A percentile compares a stretch with the other conserved stretches of the same genome.
phyloP scores from a whole-genome alignment of 2,797 vertebrate genomes.

The Tenualosa ilisha region DNA sequence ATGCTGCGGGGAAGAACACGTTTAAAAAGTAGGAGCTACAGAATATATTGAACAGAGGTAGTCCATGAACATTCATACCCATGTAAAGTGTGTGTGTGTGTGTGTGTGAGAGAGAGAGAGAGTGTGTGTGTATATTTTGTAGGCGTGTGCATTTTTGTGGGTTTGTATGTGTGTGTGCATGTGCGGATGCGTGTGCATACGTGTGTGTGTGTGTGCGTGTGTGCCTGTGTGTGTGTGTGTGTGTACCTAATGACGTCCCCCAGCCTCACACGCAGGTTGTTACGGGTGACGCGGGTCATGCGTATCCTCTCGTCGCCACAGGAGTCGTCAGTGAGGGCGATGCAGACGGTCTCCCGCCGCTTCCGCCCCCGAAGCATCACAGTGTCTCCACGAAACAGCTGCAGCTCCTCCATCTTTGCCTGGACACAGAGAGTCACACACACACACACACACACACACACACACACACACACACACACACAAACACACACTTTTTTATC shows the following conservation, averaged over 20 bases:
- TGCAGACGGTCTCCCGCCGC: conserved; percentile 95
- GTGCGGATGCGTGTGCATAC: neutral
- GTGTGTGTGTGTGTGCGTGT: neutral
- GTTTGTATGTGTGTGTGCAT: neutral
- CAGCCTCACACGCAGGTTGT: conserved; percentile 94
- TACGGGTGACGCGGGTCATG: conserved; percentile 98
- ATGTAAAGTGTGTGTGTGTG: conserved; percentile 43
- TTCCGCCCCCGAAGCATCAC: conserved; percentile 98
- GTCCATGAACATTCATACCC: no score
- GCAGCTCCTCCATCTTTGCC: conserved; percentile 98
- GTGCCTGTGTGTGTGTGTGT: conserved; percentile 59
- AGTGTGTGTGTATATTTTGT: no score
- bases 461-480: neutral
- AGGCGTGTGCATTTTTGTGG: neutral
- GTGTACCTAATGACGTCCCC: conserved; percentile 95
- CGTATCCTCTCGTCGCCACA: conserved; percentile 99
- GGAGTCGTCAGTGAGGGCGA: conserved; percentile 95
- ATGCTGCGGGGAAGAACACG: conserved; percentile 74
- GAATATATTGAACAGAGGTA: no score
- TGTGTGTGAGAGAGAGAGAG: no score
- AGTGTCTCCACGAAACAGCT: conserved; percentile 97
- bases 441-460: neutral
- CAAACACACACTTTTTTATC: neutral
- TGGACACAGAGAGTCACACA: conserved; percentile 49
- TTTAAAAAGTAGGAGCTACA: no score